Conservation (phyloP, 2,113 vertebrate genomes). For the Chaenogobius annularis region DNA sequence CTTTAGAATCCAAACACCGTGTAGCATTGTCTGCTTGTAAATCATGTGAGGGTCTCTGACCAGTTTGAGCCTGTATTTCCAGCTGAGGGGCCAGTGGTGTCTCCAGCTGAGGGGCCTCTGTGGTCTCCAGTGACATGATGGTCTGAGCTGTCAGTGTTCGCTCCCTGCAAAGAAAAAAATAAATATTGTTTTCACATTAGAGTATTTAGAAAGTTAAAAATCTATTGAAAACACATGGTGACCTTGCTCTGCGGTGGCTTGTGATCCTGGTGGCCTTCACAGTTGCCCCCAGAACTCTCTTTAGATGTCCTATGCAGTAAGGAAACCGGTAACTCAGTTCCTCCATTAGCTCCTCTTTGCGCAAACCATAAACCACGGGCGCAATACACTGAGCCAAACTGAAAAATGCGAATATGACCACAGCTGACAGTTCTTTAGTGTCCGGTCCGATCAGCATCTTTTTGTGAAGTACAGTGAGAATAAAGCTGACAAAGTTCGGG, state of each 20-base stretch:
- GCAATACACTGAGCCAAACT: conserved; percentile 78
- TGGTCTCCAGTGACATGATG: conserved; percentile 57
- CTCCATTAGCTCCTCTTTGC: conserved; percentile 78
- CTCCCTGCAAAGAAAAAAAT: conserved; percentile 54
- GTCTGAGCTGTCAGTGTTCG: conserved; percentile 69
- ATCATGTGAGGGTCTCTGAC: conserved; percentile 33
- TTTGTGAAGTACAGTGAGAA: conserved; percentile 38
- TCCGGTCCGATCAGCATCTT: fast-evolving
- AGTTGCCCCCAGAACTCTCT: conserved; percentile 68
- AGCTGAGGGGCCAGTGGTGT: background rate
- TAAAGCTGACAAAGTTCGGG: conserved; percentile 74
- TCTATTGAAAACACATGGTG: background rate
- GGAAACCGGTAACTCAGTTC: conserved; percentile 66
- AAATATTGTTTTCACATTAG: background rate
- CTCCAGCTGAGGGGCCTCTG: conserved; percentile 26
- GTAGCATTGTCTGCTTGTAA: background rate
- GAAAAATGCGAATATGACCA: conserved; percentile 74
- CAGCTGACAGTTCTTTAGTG: conserved; percentile 66
- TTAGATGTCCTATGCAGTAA: conserved; percentile 61
- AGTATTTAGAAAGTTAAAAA: background rate
- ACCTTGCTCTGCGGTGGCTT: conserved; percentile 32
- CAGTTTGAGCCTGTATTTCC: conserved; percentile 22
- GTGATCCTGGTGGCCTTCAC: conserved; percentile 39
- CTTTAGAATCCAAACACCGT: background rate
- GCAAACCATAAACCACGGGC: conserved; percentile 76